Evolutionary conservation across 2,113 vertebrate genomes (phyloP), one percentile per base, ranked within the genome.

Genomic region (Ciconia stormi): DNA sequence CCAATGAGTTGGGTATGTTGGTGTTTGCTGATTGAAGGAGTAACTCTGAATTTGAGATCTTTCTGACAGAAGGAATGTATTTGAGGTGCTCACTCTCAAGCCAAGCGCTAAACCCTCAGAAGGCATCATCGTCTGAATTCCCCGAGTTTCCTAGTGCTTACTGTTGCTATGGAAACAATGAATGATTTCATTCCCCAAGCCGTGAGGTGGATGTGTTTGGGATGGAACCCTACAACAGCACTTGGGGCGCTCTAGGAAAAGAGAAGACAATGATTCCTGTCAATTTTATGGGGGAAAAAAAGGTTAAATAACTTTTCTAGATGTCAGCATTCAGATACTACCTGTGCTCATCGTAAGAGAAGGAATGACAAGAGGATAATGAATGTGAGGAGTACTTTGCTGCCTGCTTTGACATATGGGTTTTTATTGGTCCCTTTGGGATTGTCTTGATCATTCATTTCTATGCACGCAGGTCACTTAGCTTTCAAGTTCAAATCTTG

Each of bases 121-220:
- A 84, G 26, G 8, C 77, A 69, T 79, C 23, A 42, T 18, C 32
- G 5, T 69, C 80, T 63, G 63, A 94, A 70, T 91, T 92, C 52
- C 29, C 47, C 12, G 36, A 49, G 55, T 65, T 87, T 94, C 34
- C 27, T 52, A 18, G 34, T 56, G 30, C 71, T 65, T 90, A 29
- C 42, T 63, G 91, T 95, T 87, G 63, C 95, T 94, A 90, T 2
- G 16, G 95, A 83, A 93, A 95, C 81, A 87, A 30, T 16, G 36
- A 18, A 59, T 52, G 26, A 66, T 82, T 87, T 82, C 9, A 70
- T 66, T 72, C 49, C 27, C 27, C 34, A 78, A 55, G 36, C 36
- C 0, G 1, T 50, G 52, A 85, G n/a, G 62, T 52, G 36, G 46
- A 58, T 62, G 23, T 53, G 17, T 76, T 92, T 78, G 7, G 1